Percentiles rank a stretch among this genome's conserved stretches.
Conservation (phyloP, 1,140 invertebrate species). For the Maniola jurtina region DNA sequence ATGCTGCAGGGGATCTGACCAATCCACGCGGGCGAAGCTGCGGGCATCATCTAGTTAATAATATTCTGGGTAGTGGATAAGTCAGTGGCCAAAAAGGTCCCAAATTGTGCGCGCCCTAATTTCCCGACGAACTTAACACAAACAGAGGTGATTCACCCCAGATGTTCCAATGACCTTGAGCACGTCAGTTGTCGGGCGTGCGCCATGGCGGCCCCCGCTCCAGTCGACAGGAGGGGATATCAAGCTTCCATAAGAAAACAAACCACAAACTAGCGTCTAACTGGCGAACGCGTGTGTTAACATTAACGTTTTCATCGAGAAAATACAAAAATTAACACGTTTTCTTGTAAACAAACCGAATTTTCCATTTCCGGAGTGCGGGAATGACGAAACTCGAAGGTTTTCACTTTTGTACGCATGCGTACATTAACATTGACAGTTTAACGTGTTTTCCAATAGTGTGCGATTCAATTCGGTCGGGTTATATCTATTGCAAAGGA, state of each 20-base stretch:
- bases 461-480: constrained; percentile 4
- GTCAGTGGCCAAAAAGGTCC: not conserved
- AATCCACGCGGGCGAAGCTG: no score
- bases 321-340: not conserved
- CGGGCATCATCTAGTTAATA: no score
- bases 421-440: constrained; percentile 1
- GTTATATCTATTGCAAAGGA: not conserved
- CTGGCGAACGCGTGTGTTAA: constrained; percentile 9
- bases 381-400: not conserved
- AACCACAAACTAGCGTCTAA: not conserved
- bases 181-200: constrained; percentile 27
- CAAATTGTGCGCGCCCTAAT: not conserved
- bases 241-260: constrained; percentile 21
- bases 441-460: constrained; percentile 9
- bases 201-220: constrained; percentile 16
- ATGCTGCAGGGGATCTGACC: no score
- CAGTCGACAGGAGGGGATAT: constrained; percentile 2
- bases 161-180: constrained; percentile 26
- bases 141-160: constrained; percentile 1
- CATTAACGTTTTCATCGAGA: not conserved
- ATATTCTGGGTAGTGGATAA: not conserved
- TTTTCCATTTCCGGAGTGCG: not conserved
- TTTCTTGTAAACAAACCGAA: not conserved
- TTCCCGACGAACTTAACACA: not conserved
- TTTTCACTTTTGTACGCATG: constrained; percentile 14